Percentiles rank a stretch among this genome's conserved stretches.
phyloP scores from a whole-genome alignment of 2,888 invertebrate species.

The Apamea anceps region DNA sequence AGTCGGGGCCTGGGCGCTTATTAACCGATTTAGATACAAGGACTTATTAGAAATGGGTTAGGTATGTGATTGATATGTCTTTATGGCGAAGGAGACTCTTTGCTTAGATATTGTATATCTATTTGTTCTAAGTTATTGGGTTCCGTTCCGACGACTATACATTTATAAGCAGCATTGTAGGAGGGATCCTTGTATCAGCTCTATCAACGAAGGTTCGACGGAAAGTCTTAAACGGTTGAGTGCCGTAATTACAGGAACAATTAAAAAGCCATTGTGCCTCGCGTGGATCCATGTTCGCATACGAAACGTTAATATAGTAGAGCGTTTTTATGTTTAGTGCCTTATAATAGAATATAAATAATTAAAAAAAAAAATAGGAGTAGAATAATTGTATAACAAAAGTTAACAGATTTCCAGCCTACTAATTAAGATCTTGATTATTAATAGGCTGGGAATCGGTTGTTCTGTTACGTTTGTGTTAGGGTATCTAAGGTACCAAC shows the following conservation, averaged over 20 bases:
- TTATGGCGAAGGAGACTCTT: not conserved
- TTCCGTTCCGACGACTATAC: not conserved
- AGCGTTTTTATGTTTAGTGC: not conserved
- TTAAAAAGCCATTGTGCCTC: not conserved
- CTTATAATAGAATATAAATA: not conserved
- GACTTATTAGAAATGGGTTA: conserved; percentile 32
- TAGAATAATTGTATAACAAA: not conserved
- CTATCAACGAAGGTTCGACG: not conserved
- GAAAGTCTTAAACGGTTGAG: not conserved
- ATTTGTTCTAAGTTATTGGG: not conserved
- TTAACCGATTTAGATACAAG: conserved; percentile 21
- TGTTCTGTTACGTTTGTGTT: not conserved
- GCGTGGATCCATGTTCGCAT: not conserved
- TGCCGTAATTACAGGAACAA: not conserved
- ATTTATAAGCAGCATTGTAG: not conserved
- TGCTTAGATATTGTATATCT: not conserved
- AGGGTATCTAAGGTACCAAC: not conserved
- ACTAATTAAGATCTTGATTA: not conserved
- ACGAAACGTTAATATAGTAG: not conserved
- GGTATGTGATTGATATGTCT: conserved; percentile 11
- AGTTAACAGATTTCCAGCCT: not conserved
- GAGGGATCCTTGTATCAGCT: not conserved
- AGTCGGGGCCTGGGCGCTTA: conserved; percentile 32
- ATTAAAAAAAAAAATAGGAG: not conserved
- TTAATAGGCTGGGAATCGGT: not conserved